Evolutionary conservation across 2,888 invertebrate genomes (phyloP).

Genomic region (Cacoxenus indagator): DNA sequence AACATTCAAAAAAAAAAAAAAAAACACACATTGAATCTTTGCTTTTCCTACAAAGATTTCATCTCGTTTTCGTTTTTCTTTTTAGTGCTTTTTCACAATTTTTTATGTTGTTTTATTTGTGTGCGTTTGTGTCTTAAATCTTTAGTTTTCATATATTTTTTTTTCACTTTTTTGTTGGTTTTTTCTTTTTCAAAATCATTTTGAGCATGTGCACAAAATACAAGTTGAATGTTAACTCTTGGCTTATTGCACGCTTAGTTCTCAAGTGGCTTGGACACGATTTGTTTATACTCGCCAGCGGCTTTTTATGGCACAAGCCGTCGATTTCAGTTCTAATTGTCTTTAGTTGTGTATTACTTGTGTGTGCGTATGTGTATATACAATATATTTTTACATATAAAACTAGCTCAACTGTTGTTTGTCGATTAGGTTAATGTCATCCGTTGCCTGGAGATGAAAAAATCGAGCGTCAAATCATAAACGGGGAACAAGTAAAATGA

Average conservation of each 20-base stretch:
- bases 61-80: not conserved
- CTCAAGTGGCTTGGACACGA: not conserved
- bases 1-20: not conserved
- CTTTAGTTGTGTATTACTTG: slow-evolving; percentile 47
- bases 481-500: slow-evolving; percentile 49
- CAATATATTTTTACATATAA: slow-evolving; percentile 38
- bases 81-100: not conserved
- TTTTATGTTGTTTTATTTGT: slow-evolving; percentile 28
- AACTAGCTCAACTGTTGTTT: too few species aligned
- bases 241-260: not conserved
- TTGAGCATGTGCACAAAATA: slow-evolving; percentile 19
- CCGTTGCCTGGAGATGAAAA: slow-evolving; percentile 47
- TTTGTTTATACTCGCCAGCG: slow-evolving; percentile 1
- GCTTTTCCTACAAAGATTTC: slow-evolving; percentile 6
- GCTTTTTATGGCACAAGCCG: slow-evolving; percentile 20
- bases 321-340: slow-evolving; percentile 54
- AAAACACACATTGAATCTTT: not conserved
- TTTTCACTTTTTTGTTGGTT: too few species aligned
- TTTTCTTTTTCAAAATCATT: slow-evolving; percentile 8
- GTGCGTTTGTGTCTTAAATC: slow-evolving; percentile 31
- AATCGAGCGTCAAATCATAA: slow-evolving; percentile 18
- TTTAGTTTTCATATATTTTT: too few species aligned
- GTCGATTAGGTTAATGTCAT: slow-evolving; percentile 56
- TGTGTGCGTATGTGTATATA: slow-evolving; percentile 35
- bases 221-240: slow-evolving; percentile 18